Base-by-base conservation (phyloP, 2,113 vertebrate genomes). In the Phalacrocorax carbo region DNA sequence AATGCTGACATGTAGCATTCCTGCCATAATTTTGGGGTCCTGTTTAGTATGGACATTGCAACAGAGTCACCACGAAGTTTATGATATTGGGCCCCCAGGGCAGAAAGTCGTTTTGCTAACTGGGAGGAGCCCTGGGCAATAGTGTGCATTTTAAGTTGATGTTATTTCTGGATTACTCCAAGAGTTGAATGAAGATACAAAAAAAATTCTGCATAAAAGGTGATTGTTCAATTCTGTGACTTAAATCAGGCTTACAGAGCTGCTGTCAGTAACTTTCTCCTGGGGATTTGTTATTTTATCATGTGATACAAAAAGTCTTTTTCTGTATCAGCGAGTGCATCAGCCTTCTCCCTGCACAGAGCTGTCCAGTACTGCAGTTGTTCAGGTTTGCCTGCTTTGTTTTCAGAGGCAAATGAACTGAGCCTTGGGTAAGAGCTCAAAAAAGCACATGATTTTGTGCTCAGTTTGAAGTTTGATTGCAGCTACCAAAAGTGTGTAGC, bases 251-350 rank as follows among this genome's bases (percentile, higher is more conserved):
- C 23, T 76, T 89, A 27, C 23, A 86, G 71, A 92, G 7, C 38
- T 86, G 42, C 48, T 32, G 21, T 71, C 32, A 49, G 23, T 48
- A 55, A 38, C 22, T 40, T 58, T 64, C 78, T 60, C 32, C n/a
- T 49, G 36, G 14, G 38, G 10, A 27, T 57, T 84, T 96, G 70
- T 57, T 86, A 16, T 64, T 60, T 21, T 65, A 21, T 73, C 22
- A 15, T 21, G 51, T 0, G 1, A 71, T 65, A 71, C 29, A 77
- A 68, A 70, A 71, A 66, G 16, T 46, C 44, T 18, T 71, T 94
- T 81, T 62, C 51, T 60, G 19, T 49, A 13, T 62, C 5, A 23
- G 40, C 0, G 0, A 61, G 40, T 61, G 4, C 2, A 10, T 69
- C 19, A 84, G 25, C 13, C 5, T 44, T 66, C 36, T 76, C 3